phyloP scores from a whole-genome alignment of 2,888 invertebrate genomes.

The Eupsilia transversa region DNA sequence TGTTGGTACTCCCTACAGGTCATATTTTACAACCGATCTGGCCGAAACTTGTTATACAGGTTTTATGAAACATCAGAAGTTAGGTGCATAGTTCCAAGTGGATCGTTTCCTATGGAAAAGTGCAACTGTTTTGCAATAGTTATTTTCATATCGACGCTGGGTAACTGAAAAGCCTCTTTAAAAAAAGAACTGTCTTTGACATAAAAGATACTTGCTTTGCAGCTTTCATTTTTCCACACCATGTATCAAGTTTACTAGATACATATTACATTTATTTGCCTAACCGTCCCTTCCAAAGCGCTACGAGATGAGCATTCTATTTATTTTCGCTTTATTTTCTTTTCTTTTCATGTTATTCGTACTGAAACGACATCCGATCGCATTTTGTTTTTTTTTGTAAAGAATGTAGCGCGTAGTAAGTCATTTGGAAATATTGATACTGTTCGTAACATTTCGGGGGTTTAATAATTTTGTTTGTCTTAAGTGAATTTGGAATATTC shows the following conservation, averaged over 20 bases:
- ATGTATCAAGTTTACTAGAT: conserved; percentile 30
- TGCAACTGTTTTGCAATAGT: too few species aligned
- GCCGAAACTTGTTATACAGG: too few species aligned
- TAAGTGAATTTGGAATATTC: neutral
- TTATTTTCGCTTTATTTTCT: conserved; percentile 42
- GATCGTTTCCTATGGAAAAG: too few species aligned
- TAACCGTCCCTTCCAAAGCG: conserved; percentile 31
- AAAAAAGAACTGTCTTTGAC: neutral
- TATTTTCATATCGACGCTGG: neutral
- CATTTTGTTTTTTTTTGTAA: conserved; percentile 23
- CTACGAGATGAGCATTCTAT: conserved; percentile 43
- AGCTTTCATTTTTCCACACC: neutral
- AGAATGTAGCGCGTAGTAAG: conserved; percentile 1
- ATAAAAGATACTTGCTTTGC: conserved; percentile 47
- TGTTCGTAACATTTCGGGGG: neutral
- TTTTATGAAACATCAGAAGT: too few species aligned
- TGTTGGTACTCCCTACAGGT: too few species aligned
- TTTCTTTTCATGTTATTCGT: conserved; percentile 34
- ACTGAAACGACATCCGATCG: conserved; percentile 29
- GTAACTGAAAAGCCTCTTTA: too few species aligned
- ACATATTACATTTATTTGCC: conserved; percentile 40
- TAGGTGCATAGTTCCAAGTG: too few species aligned
- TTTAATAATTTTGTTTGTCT: neutral
- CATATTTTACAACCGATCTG: too few species aligned
- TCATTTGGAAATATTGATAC: conserved; percentile 21